A percentile compares a stretch with the other conserved stretches of the same genome.
Evolutionary conservation across 2,113 vertebrate species (phyloP).

Genomic region (Stegastes partitus): DNA sequence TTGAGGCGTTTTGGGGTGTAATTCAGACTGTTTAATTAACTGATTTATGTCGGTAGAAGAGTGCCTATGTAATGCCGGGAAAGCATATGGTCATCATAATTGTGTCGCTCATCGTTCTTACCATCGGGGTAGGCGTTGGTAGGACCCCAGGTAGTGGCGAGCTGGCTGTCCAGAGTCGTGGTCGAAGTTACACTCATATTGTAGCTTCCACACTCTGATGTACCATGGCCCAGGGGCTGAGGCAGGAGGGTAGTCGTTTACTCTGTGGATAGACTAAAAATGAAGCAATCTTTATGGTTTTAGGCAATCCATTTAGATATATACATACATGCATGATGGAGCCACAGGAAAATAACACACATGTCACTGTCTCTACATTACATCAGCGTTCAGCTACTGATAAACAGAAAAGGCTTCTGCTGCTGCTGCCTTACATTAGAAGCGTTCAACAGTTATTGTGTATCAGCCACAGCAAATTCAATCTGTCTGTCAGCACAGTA

Average conservation of each 20-base stretch:
- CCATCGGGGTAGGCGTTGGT: conserved; percentile 78
- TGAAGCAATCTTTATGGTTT: neutral
- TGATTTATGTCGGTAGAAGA: conserved; percentile 17
- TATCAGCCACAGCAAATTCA: neutral
- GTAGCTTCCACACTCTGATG: conserved; percentile 70
- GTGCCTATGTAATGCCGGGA: neutral
- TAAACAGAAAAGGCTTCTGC: neutral
- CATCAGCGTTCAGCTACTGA: neutral
- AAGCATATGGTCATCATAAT: neutral
- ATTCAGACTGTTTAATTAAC: conserved; percentile 40
- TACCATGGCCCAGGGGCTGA: conserved; percentile 80
- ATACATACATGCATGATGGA: neutral
- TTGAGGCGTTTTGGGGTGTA: conserved; percentile 21
- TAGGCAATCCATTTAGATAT: neutral
- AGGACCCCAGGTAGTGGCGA: conserved; percentile 76
- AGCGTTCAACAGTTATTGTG: neutral
- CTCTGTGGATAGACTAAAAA: neutral
- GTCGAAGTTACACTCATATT: conserved; percentile 82
- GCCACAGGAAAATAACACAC: neutral
- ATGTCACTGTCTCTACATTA: neutral
- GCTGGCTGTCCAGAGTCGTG: conserved; percentile 77
- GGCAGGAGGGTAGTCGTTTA: conserved; percentile 27
- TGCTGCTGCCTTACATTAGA: neutral
- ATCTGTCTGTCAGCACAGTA: too few relatives aligned
- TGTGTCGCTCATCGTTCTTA: conserved; percentile 51